A percentile compares a stretch with the other conserved stretches of the same genome.
Conservation (phyloP, 2,888 invertebrate genomes). For the Melieria crassipennis region DNA sequence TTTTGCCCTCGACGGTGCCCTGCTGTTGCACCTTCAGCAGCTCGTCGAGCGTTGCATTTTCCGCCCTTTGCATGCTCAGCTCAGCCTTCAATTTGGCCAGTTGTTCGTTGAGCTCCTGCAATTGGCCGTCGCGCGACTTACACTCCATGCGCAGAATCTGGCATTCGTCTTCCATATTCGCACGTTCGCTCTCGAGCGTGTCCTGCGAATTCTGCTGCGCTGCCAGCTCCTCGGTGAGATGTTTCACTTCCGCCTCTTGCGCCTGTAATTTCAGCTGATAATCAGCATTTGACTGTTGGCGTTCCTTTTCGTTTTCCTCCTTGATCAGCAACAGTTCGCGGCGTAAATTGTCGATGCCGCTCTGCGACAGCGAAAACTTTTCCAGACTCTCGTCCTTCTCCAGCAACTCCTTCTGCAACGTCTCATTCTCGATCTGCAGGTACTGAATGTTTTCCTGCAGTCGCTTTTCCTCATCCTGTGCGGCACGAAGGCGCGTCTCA, state of each 20-base stretch:
- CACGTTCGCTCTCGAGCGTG: slow-evolving; percentile 49
- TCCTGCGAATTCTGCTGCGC: slow-evolving; percentile 45
- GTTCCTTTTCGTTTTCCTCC: slow-evolving; percentile 54
- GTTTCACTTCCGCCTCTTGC: slow-evolving; percentile 49
- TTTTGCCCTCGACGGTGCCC: slow-evolving; percentile 41
- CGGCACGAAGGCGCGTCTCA: slow-evolving; percentile 45
- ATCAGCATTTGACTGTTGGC: slow-evolving; percentile 40
- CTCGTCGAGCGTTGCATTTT: slow-evolving; percentile 56
- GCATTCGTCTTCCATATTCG: slow-evolving; percentile 50
- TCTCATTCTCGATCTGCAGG: slow-evolving; percentile 54
- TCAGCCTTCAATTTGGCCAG: slow-evolving; percentile 51
- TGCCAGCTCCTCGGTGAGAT: slow-evolving; percentile 44
- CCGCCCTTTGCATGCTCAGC: slow-evolving; percentile 53
- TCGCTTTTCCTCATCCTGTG: slow-evolving; percentile 51
- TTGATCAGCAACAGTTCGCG: slow-evolving; percentile 52
- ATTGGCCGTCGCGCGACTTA: slow-evolving; percentile 50
- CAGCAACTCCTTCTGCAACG: slow-evolving; percentile 55
- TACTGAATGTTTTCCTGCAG: slow-evolving; percentile 54
- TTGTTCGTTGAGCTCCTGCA: slow-evolving; percentile 48
- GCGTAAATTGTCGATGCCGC: slow-evolving; percentile 57
- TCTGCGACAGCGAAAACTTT: slow-evolving; percentile 57
- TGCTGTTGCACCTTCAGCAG: slow-evolving; percentile 49
- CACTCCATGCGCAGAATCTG: slow-evolving; percentile 54
- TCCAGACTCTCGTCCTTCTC: slow-evolving; percentile 62
- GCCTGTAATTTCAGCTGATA: slow-evolving; percentile 47